Base-by-base conservation (phyloP, 2,113 vertebrate species). In the Anolis sagrei region DNA sequence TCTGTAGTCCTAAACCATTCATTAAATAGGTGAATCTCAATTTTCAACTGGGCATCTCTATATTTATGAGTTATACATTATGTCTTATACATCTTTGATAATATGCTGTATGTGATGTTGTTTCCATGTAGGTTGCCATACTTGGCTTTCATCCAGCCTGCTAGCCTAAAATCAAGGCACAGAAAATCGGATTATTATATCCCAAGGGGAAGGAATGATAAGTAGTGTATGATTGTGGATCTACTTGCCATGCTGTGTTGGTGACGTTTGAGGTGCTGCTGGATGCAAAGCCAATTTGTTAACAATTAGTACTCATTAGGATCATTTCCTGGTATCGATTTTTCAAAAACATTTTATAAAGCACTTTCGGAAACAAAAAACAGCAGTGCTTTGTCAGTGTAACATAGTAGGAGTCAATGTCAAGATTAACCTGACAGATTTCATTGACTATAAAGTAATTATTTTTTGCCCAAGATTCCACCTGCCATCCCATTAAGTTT, bases 231-330 rank as follows among this genome's bases (percentile, higher is more conserved):
- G 96, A 97, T 93, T 94, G 93, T 94, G 96, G 96, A 94, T 97
- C 95, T 96, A 95, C 92, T 94, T 92, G 92, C 93, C 93, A 91
- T 94, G 91, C 51, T 0, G 51, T 85, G 39, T 89, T 94, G 89
- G 89, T 95, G 89, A 82, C 94, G 92, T 85, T 89, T 88, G 94
- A 95, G 95, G 92, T 94, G 90, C 92, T 94, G 91, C 94, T 96
- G 87, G 95, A 96, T 94, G 89, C 91, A 96, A 97, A 96, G 94
- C 93, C 96, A 97, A 97, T 98, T 98, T 98, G 97, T 97, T 97
- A 97, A 97, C 96, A 97, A 97, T 98, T 97, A 98, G 93, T 95
- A 93, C 94, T 97, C 94, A 95, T 98, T 98, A 98, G 95, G 95
- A 95, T 93, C 72, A 95, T 96, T 97, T 97, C 95, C 96, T 96